Conservation (phyloP, 2,888 invertebrate genomes). For the Steromphala cineraria region DNA sequence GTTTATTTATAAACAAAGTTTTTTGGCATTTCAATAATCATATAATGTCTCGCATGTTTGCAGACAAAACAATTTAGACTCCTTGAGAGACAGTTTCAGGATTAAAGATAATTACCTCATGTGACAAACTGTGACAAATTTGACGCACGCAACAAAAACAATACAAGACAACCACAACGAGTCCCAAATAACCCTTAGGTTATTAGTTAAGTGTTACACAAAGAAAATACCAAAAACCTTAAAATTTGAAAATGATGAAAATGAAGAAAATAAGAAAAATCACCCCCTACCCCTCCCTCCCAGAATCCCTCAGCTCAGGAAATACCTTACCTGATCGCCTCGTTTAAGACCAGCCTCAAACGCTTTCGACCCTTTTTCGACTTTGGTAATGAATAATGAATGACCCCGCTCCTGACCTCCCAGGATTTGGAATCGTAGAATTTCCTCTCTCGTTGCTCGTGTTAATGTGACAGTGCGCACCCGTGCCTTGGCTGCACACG, state of each 20-base stretch:
- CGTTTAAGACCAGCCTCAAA: slow-evolving; percentile 96
- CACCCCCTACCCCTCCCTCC: neutral
- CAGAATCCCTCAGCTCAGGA: neutral
- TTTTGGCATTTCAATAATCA: no score
- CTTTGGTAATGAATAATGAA: slow-evolving; percentile 95
- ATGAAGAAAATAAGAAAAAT: neutral
- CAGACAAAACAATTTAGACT: no score
- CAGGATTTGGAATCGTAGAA: slow-evolving; percentile 91
- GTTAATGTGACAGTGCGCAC: slow-evolving; percentile 93
- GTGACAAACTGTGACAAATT: no score
- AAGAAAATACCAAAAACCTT: no score
- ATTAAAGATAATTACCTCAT: no score
- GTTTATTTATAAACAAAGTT: no score
- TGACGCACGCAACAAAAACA: no score
- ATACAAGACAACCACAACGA: no score
- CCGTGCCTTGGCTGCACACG: slow-evolving; percentile 97
- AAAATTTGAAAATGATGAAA: neutral
- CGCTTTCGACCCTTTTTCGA: slow-evolving; percentile 93
- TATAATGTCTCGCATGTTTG: no score
- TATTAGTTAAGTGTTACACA: no score
- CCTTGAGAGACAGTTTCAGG: no score
- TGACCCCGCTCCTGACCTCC: slow-evolving; percentile 94
- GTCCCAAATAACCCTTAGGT: no score
- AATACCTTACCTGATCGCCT: slow-evolving; percentile 86
- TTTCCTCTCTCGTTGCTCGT: slow-evolving; percentile 92